Base-by-base conservation (phyloP, 92 coral and sea anemone species). In the Zoanthus solanderi region DNA sequence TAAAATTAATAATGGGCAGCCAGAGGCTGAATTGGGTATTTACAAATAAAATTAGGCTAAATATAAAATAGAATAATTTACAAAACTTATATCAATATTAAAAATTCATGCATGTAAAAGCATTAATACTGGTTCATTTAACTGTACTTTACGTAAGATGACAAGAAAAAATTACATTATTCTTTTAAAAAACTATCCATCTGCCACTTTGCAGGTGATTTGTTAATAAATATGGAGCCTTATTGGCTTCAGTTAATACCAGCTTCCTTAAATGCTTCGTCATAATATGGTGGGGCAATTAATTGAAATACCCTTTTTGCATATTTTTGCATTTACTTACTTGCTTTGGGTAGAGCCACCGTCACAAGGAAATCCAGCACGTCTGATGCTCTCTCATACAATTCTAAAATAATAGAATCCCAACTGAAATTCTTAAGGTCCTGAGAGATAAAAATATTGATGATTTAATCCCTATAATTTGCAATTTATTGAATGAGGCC, bases 351-450 rank as follows among this genome's bases (percentile, higher is more conserved):
- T 17, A 78, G 76, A 23, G 95, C 95, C 72, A 92, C 84, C 47
- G 93, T 76, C 61, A 84, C 87, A 73, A 92, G 54, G 74, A 92
- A 87, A 73, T 90, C 91, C 48, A 90, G 78, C 37, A 92, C 89
- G 61, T 92, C 93, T 54, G 95, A 93, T 30, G 92, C 95, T 29
- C 91, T 88, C 73, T 90, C 91, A 61, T 87, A 77, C 88, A 92
- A 76, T 61, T 92, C 89, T 18, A 66, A 34, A 52, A 92, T 75
- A 16, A 85, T 90, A 8, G 34, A 53, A 11, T 73, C 53, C 95
- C 92, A 92, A 23, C 60, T 69, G 66, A 91, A 91, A 17, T 83
- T 83, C 81, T 88, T 84, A 4, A 84, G 87, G 60, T 83, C 81
- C 88, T 91, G 76, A 72, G 32, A 29, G 52, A 72, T 72, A 72